phyloP scores from a whole-genome alignment of 2,888 invertebrate species.

The Apodemia mormo region DNA sequence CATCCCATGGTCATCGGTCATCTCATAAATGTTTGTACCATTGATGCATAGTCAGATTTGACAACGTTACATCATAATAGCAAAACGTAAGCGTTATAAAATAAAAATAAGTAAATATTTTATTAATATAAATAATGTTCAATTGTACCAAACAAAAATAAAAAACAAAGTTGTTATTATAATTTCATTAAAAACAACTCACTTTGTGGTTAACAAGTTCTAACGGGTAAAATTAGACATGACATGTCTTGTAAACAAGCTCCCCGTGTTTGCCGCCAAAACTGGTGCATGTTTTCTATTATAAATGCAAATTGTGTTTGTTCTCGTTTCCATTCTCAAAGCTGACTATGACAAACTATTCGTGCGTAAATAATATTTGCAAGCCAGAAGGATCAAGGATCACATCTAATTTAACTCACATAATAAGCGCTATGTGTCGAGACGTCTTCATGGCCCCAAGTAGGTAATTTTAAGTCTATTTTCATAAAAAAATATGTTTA shows the following conservation, averaged over 20 bases:
- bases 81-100: too few relatives aligned
- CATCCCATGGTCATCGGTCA: too few relatives aligned
- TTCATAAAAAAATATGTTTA: not conserved
- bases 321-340: constrained; percentile 33
- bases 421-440: not conserved
- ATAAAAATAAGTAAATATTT: too few relatives aligned
- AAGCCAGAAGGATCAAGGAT: not conserved
- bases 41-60: too few relatives aligned
- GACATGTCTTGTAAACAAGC: constrained; percentile 1
- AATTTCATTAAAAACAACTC: too few relatives aligned
- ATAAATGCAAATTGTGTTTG: constrained; percentile 34
- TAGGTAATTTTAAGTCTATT: not conserved
- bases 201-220: constrained; percentile 1
- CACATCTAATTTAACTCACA: not conserved
- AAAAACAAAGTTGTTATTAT: not conserved
- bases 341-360: constrained; percentile 19
- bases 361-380: constrained; percentile 17
- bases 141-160: not conserved
- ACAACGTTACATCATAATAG: too few relatives aligned
- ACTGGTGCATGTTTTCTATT: constrained; percentile 29
- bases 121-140: too few relatives aligned
- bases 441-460: not conserved
- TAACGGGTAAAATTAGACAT: not conserved
- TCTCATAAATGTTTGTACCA: too few relatives aligned
- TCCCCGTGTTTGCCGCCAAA: constrained; percentile 6